Base-by-base conservation (phyloP, 2,888 invertebrate species). In the Morpho achilles region DNA sequence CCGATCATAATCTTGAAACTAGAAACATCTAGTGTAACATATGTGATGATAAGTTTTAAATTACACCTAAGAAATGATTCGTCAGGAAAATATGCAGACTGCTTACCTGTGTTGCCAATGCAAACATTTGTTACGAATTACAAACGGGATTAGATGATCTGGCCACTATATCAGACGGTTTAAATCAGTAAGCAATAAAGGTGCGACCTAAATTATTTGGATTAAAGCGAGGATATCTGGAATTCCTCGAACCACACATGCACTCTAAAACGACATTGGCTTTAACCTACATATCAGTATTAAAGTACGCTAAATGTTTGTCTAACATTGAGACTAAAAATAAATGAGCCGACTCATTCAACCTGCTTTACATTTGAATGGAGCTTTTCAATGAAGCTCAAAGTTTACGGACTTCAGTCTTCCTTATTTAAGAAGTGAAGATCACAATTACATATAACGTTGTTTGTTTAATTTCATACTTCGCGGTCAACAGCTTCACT, bases 261-360 rank as follows among this genome's bases (percentile, higher is more conserved):
- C 54, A 54, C 48, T 54, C 47, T 54, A 42, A 53, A 55, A 50
- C 41, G 62, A 53, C 62, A 62, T 64, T 62, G 64, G 55, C 64
- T 60, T 60, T 64, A 61, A 61, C 61, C 61, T 53, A 61, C 50
- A 61, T 61, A 52, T 41, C 48, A 16, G 22, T 32, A 46, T 10
- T 22, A 7, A 8, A 7, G n/a, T 32, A 32, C 8, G 50, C 55
- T 43, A 44, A 58, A 44, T 59, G 54, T 60, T 54, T 60, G 48
- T 16, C 52, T 60, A 62, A 60, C 62, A 62, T 62, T 62, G 62
- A 58, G 51, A 41, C 60, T 47, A 60, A 60, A 59, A 62, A 60
- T 60, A 57, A 62, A 57, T 55, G 55, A 55, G 40, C 43, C 51
- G 52, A 58, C 49, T 60, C 60, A 57, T 62, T 44, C 57, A 57